Base-by-base conservation (phyloP, 2,797 vertebrate species). In the Octomys mimax region DNA sequence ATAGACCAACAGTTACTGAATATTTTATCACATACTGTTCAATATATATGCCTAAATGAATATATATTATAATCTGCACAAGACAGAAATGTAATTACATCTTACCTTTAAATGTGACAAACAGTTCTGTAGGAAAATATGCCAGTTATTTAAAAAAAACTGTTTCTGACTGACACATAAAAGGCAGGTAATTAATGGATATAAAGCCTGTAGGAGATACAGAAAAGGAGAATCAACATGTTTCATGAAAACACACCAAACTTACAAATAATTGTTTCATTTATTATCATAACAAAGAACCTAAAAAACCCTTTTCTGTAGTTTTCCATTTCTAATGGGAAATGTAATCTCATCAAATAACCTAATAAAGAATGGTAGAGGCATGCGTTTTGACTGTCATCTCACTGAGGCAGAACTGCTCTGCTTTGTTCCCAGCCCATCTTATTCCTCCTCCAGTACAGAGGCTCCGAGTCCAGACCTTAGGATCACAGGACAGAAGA, bases 141-240 rank as follows among this genome's bases (percentile, higher is more conserved):
- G 99, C 99, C 99, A 99, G 99, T 99, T 99, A 99, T 99, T 99
- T 98, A 99, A 99, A 99, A 99, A 99, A 99, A 99, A 99, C 98
- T 99, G 99, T 99, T 99, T 99, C 98, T 99, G 99, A 99, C 99
- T 99, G 98, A 99, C 99, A 99, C 99, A 99, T 98, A 99, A 99
- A 98, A 99, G 98, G 98, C 99, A 99, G 96, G 99, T 99, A 97
- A 99, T 99, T 99, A 99, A 98, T 94, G 99, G 99, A 98, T 99
- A 99, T 73, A 99, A 99, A 98, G 99, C 99, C 99, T 99, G 97
- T 0, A 91, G 93, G 96, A 97, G 94, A 26, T 57, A 96, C 92
- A 82, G 92, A 98, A 98, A 97, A 98, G 97, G 92, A 97, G 88
- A 88, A 92, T 97, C 78, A 96, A 93, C n/a, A 78, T 22, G 85